Percentiles rank a stretch among this genome's conserved stretches.
Evolutionary conservation across 2,888 invertebrate genomes (phyloP).

Genomic region (Cyclophora albipunctata): DNA sequence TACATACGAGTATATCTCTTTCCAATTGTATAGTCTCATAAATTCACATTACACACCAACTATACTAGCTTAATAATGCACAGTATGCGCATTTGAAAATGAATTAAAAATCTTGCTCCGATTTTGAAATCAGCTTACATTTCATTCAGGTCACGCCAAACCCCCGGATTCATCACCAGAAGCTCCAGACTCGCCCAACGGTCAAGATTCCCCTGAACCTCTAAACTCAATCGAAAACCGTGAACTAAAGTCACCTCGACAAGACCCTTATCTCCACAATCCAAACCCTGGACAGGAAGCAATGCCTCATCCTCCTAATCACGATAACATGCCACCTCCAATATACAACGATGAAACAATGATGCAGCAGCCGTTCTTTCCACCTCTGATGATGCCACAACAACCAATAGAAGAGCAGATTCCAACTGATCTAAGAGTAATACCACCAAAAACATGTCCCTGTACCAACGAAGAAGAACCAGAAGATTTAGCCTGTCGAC

Average conservation of each 20-base stretch:
- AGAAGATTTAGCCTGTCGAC: conserved; percentile 57
- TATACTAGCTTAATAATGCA: no score
- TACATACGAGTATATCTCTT: no score
- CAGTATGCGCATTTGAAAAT: no score
- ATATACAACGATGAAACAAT: conserved; percentile 59
- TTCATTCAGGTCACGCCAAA: conserved; percentile 52
- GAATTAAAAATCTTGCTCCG: no score
- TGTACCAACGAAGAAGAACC: conserved; percentile 51
- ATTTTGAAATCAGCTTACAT: no score
- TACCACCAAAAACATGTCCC: conserved; percentile 52
- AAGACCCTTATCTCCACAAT: conserved; percentile 52
- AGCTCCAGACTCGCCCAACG: conserved; percentile 55
- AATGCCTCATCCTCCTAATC: conserved; percentile 20
- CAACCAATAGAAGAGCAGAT: conserved; percentile 52
- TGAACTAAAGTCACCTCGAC: conserved; percentile 52
- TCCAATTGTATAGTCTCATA: no score
- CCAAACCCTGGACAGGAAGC: conserved; percentile 38
- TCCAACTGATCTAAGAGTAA: conserved; percentile 61
- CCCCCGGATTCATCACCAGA: conserved; percentile 65
- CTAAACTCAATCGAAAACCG: conserved; percentile 39
- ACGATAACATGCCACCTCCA: conserved; percentile 22
- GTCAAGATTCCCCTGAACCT: conserved; percentile 59
- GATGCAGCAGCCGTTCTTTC: conserved; percentile 53
- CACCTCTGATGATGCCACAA: conserved; percentile 48
- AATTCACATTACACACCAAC: no score